Base-by-base conservation (phyloP, 2,888 invertebrate species). In the Nemurella pictetii region DNA sequence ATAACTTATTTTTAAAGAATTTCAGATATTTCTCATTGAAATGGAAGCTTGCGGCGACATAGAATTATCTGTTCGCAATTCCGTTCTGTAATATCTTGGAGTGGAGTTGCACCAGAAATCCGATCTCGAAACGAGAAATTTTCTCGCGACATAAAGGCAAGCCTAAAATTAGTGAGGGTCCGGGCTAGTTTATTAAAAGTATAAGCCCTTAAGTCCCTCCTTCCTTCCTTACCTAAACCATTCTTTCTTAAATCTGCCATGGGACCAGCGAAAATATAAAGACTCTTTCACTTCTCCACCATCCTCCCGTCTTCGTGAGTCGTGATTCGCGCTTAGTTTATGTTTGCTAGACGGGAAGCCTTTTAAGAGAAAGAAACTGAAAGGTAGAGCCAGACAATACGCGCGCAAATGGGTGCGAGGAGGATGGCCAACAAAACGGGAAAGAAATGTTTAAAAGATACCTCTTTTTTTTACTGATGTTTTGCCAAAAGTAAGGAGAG, bases 351-450 rank as follows among this genome's bases (percentile, higher is more conserved):
- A 28, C 0, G 78, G 4, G 29, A 30, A 78, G 78, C 30, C 78
- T 78, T 78, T 78, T 78, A 78, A 78, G 78, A 78, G 78, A 78
- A 78, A 78, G 30, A 78, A 30, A 29, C 30, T 78, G n/a, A 4
- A 29, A 28, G 78, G 20, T 3, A 29, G 28, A 29, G 78, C 25
- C 30, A 15, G 2, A 78, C 28, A 78, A 29, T 78, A 30, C 28
- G 28, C 75, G 27, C 4, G 30, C 28, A 78, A 78, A 78, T 30
- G 78, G 26, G 78, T 28, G 78, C 4, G 30, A 78, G 78, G 4
- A 78, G 30, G 30, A 78, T 28, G 28, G 78, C 26, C 78, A 78
- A 29, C 78, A 78, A 78, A 78, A 78, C 28, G 78, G 78, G 78
- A 29, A 7, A 29, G 78, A 78, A 78, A 78, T 78, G 78, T 78